These are phyloP conservation scores for Shinisaurus crocodilurus DNA, from an alignment of 2,113 vertebrate species.

Conservation along the genomic window DNA sequence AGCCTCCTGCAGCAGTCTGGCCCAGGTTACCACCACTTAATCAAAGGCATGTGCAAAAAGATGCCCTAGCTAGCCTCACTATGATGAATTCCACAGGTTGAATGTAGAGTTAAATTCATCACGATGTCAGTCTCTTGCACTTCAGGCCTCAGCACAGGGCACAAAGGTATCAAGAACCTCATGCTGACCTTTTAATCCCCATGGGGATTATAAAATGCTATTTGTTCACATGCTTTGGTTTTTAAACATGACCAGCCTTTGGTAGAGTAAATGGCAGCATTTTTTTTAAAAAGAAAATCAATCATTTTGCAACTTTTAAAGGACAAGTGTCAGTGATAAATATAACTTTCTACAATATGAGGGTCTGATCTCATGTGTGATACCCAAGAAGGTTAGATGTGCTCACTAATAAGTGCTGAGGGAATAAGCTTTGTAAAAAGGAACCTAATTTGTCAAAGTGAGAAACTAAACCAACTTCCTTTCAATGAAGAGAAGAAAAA, in stretches of 20 bases:
- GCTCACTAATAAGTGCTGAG: constrained; percentile 11
- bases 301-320: constrained; percentile 44
- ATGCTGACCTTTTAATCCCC: background rate
- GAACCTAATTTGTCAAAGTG: constrained; percentile 54
- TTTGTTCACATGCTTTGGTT: background rate
- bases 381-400: constrained; percentile 36
- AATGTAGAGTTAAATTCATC: background rate
- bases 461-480: constrained; percentile 48
- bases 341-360: constrained; percentile 26
- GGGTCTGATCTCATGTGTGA: constrained; percentile 34
- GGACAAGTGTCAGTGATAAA: constrained; percentile 41
- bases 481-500: background rate
- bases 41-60: constrained; percentile 3
- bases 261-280: constrained; percentile 5
- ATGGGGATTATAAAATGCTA: background rate
- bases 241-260: background rate
- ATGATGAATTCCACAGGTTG: background rate
- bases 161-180: background rate
- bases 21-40: background rate
- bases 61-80: background rate
- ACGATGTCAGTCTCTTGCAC: background rate
- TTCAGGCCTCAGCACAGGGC: background rate
- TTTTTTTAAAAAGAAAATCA: constrained; percentile 12
- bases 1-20: background rate
- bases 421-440: constrained; percentile 44